phyloP scores from a whole-genome alignment of 92 coral and sea anemone genomes.

The Porites lobata region DNA sequence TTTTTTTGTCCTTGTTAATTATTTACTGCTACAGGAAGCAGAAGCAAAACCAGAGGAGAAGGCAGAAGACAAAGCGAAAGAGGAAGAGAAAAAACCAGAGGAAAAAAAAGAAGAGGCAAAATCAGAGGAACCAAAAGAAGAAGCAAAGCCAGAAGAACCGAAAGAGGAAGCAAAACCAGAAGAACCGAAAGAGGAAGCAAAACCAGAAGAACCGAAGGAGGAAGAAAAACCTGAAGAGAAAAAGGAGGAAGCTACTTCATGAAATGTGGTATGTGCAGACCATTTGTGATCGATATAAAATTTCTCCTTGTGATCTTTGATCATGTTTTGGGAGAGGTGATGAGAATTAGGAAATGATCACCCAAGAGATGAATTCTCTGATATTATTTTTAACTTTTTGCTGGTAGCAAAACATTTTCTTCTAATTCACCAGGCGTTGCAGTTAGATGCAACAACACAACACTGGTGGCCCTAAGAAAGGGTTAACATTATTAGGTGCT shows the following conservation, averaged over 20 bases:
- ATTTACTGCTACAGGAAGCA: constrained; percentile 23
- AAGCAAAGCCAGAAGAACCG: no score
- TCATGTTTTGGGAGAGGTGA: not conserved
- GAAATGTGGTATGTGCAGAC: not conserved
- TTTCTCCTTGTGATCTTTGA: not conserved
- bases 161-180: not conserved
- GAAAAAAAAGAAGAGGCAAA: no score
- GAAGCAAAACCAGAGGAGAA: constrained; percentile 33
- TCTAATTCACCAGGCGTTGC: no score
- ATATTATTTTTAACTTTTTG: no score
- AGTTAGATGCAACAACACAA: no score
- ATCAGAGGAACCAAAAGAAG: no score
- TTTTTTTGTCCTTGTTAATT: not conserved
- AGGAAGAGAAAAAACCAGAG: no score
- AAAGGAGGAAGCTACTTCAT: constrained; percentile 59
- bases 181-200: constrained; percentile 17
- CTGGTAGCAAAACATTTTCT: no score
- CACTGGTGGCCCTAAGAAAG: no score
- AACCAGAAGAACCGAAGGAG: constrained; percentile 7
- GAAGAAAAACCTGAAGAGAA: constrained; percentile 38
- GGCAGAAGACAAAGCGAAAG: not conserved
- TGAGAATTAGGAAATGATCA: no score
- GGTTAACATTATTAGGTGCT: no score
- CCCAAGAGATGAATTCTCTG: no score
- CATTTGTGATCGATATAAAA: not conserved